These are phyloP conservation scores for Anguilla rostrata DNA, from an alignment of 2,113 vertebrate species.

Conservation along the genomic window DNA sequence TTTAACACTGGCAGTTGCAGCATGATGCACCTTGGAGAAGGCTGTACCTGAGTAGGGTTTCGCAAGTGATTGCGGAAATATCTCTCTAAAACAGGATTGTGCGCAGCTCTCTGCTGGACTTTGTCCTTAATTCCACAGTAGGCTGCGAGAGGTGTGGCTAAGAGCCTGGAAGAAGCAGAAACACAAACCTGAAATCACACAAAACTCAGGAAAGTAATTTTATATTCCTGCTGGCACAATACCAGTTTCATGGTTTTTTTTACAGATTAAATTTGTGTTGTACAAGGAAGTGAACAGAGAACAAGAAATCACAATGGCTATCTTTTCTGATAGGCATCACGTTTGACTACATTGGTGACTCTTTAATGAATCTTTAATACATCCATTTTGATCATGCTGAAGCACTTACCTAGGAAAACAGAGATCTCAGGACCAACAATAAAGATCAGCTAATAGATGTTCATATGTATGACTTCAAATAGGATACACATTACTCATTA, in stretches of 20 bases:
- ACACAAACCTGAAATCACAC: not conserved
- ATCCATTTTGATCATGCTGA: not conserved
- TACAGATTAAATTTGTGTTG: not conserved
- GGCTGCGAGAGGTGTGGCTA: slow-evolving; percentile 80
- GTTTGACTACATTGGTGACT: not conserved
- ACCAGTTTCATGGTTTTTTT: not conserved
- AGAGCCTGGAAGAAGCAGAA: slow-evolving; percentile 62
- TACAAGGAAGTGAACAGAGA: not conserved
- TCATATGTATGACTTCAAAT: too few species aligned
- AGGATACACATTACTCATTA: not conserved
- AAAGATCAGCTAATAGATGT: not conserved
- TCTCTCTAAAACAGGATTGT: slow-evolving; percentile 75
- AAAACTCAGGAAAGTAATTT: not conserved
- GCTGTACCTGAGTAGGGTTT: slow-evolving; percentile 79
- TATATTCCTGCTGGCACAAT: not conserved
- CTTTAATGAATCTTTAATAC: not conserved
- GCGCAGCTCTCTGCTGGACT: slow-evolving; percentile 61
- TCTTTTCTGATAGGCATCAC: not conserved
- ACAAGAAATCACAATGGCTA: not conserved
- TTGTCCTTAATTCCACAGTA: slow-evolving; percentile 72
- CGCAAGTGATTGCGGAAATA: slow-evolving; percentile 71
- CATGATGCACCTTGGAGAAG: not conserved
- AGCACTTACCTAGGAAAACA: not conserved
- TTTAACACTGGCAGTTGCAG: not conserved
- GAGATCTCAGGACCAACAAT: not conserved